Evolutionary conservation across 2,888 invertebrate species (phyloP).

Genomic region (Phlogophora meticulosa): DNA sequence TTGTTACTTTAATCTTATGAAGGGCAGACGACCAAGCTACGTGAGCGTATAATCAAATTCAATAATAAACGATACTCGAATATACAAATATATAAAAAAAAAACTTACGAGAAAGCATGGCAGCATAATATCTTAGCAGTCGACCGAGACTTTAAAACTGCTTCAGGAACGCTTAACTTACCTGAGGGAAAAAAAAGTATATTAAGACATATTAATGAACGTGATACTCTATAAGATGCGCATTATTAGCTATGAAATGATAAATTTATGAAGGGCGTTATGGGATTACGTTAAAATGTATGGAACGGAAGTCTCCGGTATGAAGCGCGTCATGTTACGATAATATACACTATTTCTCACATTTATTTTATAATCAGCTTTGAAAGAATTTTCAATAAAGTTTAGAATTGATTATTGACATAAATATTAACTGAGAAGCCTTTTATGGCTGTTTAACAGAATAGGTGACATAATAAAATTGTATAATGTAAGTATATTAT

Average conservation of each 20-base stretch:
- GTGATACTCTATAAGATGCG: conserved; percentile 66
- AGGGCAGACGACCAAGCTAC: conserved; percentile 8
- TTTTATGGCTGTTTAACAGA: not conserved
- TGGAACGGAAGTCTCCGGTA: conserved; percentile 64
- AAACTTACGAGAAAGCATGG: conserved; percentile 56
- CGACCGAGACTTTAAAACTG: conserved; percentile 42
- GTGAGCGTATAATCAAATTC: conserved; percentile 36
- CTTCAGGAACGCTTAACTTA: conserved; percentile 68
- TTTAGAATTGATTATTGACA: conserved; percentile 29
- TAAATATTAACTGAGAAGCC: not conserved
- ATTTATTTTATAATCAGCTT: conserved; percentile 41
- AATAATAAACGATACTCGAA: conserved; percentile 36
- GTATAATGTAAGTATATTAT: not conserved
- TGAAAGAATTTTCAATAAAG: conserved; percentile 31
- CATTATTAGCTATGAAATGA: conserved; percentile 68
- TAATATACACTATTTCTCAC: conserved; percentile 31
- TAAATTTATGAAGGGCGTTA: conserved; percentile 63
- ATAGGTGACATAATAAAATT: conserved; percentile 8
- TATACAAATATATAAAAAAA: conserved; percentile 39
- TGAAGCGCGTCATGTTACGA: conserved; percentile 27
- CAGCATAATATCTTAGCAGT: conserved; percentile 42
- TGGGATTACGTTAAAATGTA: conserved; percentile 68
- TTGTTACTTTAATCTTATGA: conserved; percentile 12
- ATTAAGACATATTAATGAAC: conserved; percentile 66
- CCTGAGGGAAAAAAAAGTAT: conserved; percentile 76